phyloP scores from a whole-genome alignment of 2,888 invertebrate genomes.

The Tubulanus polymorphus region DNA sequence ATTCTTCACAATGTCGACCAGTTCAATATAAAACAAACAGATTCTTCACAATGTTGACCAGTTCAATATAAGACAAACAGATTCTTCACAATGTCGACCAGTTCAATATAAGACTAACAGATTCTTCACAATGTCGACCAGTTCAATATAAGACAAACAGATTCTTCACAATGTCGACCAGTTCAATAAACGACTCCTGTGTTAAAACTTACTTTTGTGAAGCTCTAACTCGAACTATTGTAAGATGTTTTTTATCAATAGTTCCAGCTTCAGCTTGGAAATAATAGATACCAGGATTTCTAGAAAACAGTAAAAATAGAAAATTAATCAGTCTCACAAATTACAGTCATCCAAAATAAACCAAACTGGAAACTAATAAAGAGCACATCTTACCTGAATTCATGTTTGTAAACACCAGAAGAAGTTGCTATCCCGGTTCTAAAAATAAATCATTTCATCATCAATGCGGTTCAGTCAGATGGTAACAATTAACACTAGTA shows the following conservation, averaged over 20 bases:
- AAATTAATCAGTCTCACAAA: background rate
- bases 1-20: no score
- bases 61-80: slow-evolving; percentile 7
- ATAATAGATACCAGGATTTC: slow-evolving; percentile 49
- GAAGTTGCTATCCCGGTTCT: slow-evolving; percentile 41
- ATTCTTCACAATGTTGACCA: background rate
- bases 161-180: no score
- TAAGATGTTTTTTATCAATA: slow-evolving; percentile 37
- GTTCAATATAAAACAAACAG: no score
- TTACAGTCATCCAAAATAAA: background rate
- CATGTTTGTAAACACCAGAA: slow-evolving; percentile 40
- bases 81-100: background rate
- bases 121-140: no score
- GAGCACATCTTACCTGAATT: slow-evolving; percentile 42
- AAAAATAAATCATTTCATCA: slow-evolving; percentile 23
- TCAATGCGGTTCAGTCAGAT: no score
- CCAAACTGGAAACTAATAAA: background rate
- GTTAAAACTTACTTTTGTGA: slow-evolving; percentile 32
- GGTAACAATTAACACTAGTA: no score
- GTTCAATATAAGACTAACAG: no score
- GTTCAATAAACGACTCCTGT: background rate
- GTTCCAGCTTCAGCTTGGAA: slow-evolving; percentile 45
- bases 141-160: no score
- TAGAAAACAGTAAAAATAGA: slow-evolving; percentile 22
- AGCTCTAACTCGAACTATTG: slow-evolving; percentile 47